Evolutionary conservation across 2,888 invertebrate genomes (phyloP).

Genomic region (Geophilus truncorum): DNA sequence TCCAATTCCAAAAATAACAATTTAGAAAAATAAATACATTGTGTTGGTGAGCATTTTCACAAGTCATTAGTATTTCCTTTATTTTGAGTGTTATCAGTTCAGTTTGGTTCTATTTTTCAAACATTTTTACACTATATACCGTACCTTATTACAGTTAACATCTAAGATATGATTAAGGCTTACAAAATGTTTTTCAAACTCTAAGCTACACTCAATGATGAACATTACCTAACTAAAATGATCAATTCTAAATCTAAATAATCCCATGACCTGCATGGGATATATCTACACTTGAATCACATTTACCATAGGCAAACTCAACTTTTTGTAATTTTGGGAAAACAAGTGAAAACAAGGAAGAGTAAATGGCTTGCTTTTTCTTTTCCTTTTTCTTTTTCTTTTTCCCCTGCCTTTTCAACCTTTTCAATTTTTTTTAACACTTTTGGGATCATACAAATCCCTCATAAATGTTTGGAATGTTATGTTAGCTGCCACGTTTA

Average conservation of each 20-base stretch:
- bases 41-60: not conserved
- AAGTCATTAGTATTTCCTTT: not conserved
- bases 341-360: not conserved
- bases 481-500: too few relatives aligned
- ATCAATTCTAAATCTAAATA: not conserved
- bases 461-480: too few relatives aligned
- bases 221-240: not conserved
- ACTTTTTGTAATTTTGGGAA: not conserved
- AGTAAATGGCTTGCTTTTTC: not conserved
- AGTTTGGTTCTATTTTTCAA: too few relatives aligned
- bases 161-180: not conserved
- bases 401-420: not conserved
- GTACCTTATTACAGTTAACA: not conserved
- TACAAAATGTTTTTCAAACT: not conserved
- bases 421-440: too few relatives aligned
- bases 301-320: not conserved
- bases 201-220: not conserved
- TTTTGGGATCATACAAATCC: too few relatives aligned
- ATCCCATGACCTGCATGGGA: constrained; percentile 3
- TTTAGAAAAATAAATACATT: constrained; percentile 22
- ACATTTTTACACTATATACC: too few relatives aligned
- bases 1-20: not conserved
- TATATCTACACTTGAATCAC: not conserved
- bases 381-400: too few relatives aligned
- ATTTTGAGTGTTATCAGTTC: not conserved